Percentiles rank a stretch among this genome's conserved stretches.
Evolutionary conservation across 2,797 vertebrate species (phyloP).

Genomic region (Gadopsis marmoratus): DNA sequence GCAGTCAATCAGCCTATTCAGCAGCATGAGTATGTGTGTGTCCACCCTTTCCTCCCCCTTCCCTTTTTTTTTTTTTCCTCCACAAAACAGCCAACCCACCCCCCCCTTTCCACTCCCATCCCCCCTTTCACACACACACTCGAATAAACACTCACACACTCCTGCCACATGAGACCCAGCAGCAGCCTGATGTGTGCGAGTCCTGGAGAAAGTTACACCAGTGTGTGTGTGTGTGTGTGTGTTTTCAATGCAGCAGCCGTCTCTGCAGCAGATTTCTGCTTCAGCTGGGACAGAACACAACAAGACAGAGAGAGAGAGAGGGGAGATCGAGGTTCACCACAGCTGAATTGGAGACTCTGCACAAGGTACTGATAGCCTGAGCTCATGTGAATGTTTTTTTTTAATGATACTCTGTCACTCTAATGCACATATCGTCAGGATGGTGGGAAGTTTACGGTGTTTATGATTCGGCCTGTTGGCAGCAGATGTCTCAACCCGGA

Average conservation of each 20-base stretch:
- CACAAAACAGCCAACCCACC: constrained; percentile 61
- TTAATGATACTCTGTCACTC: neutral
- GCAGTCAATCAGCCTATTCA: constrained; percentile 82
- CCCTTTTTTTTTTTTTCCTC: constrained; percentile 48
- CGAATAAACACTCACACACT: constrained; percentile 65
- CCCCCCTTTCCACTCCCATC: constrained; percentile 67
- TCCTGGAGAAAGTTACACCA: constrained; percentile 81
- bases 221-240: constrained; percentile 52
- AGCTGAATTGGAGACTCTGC: constrained; percentile 44
- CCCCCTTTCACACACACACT: constrained; percentile 52
- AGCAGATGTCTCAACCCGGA: constrained; percentile 18
- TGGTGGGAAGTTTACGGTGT: neutral
- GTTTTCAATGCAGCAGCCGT: constrained; percentile 60
- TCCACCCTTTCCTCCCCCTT: constrained; percentile 41
- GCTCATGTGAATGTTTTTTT: constrained; percentile 11
- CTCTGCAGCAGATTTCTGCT: constrained; percentile 69
- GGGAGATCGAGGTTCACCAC: constrained; percentile 17
- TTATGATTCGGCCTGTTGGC: constrained; percentile 10
- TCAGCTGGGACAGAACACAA: constrained; percentile 27
- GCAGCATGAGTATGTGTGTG: constrained; percentile 49
- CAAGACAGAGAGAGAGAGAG: constrained; percentile 19
- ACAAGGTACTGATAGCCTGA: constrained; percentile 50
- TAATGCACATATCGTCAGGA: neutral
- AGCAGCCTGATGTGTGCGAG: constrained; percentile 66
- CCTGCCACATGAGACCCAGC: constrained; percentile 72